A percentile compares a stretch with the other conserved stretches of the same genome.
These are phyloP conservation scores for Butorides virescens DNA, from an alignment of 2,113 vertebrate genomes.

Conservation along the genomic window DNA sequence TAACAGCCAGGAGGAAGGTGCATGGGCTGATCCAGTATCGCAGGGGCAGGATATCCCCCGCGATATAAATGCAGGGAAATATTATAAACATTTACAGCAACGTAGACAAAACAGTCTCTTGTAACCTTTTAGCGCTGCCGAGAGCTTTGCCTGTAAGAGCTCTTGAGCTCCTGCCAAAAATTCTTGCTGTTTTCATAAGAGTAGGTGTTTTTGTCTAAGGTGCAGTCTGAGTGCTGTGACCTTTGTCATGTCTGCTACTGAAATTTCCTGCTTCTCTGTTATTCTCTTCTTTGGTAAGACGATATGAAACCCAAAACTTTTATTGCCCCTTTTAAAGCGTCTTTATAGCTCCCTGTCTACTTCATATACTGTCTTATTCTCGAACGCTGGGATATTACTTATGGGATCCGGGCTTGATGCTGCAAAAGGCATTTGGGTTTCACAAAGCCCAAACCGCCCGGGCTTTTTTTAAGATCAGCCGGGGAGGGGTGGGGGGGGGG, in stretches of 20 bases:
- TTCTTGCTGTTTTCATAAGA: constrained; percentile 65
- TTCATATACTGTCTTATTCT: constrained; percentile 54
- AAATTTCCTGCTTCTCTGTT: constrained; percentile 82
- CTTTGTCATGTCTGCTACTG: constrained; percentile 78
- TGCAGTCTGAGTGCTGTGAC: constrained; percentile 69
- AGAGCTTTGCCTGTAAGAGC: constrained; percentile 64
- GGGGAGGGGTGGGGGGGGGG: accelerated
- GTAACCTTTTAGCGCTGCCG: constrained; percentile 52
- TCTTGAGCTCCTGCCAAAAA: constrained; percentile 64
- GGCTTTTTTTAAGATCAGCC: constrained; percentile 31
- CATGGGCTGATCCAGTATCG: background rate
- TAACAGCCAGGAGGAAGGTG: accelerated
- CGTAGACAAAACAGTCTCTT: constrained; percentile 78
- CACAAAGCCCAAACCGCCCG: background rate
- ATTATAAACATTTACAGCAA: constrained; percentile 66
- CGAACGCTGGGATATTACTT: constrained; percentile 63
- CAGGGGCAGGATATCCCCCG: constrained; percentile 3
- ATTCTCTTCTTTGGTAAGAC: constrained; percentile 75
- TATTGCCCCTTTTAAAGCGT: constrained; percentile 80
- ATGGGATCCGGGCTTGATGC: constrained; percentile 44
- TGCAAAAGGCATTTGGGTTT: constrained; percentile 51
- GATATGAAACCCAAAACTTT: constrained; percentile 85
- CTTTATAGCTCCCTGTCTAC: constrained; percentile 74
- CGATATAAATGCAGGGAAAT: background rate
- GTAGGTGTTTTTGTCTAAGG: constrained; percentile 74